Conservation (phyloP, 2,797 vertebrate genomes). For the Aplochiton taeniatus region DNA sequence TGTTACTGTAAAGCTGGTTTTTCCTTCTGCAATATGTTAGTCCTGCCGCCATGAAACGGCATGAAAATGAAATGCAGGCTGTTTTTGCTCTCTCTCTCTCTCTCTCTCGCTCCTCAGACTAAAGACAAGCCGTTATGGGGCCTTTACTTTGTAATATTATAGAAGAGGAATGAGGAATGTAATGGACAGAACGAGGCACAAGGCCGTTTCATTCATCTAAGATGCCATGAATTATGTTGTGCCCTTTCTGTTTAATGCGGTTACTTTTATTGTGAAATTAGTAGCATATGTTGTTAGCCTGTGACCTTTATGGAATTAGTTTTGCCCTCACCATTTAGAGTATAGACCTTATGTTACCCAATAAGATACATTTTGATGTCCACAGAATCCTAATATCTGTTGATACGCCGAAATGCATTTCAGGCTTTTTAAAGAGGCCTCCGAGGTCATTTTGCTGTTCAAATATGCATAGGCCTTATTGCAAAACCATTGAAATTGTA, state of each 20-base stretch:
- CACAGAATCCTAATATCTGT: constrained; percentile 8
- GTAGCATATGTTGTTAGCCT: neutral
- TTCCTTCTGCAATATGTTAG: too few relatives aligned
- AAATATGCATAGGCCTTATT: constrained; percentile 25
- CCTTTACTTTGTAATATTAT: too few relatives aligned
- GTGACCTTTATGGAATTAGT: neutral
- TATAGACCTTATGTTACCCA: neutral
- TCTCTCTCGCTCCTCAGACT: too few relatives aligned
- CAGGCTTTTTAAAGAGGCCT: constrained; percentile 8
- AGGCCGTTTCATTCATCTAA: neutral
- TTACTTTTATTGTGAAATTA: neutral
- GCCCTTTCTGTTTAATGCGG: neutral
- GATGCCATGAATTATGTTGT: neutral
- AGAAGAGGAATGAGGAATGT: too few relatives aligned
- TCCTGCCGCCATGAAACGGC: too few relatives aligned
- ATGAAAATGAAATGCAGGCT: neutral
- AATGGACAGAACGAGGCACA: too few relatives aligned
- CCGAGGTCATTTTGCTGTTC: constrained; percentile 19
- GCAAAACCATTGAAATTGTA: constrained; percentile 7
- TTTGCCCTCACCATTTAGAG: neutral
- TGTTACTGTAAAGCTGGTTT: too few relatives aligned
- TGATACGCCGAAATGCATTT: neutral
- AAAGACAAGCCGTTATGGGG: too few relatives aligned
- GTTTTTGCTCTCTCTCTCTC: neutral
- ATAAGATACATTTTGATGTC: constrained; percentile 3